Conservation (phyloP, 2,888 invertebrate genomes). For the Idaea dimidiata region DNA sequence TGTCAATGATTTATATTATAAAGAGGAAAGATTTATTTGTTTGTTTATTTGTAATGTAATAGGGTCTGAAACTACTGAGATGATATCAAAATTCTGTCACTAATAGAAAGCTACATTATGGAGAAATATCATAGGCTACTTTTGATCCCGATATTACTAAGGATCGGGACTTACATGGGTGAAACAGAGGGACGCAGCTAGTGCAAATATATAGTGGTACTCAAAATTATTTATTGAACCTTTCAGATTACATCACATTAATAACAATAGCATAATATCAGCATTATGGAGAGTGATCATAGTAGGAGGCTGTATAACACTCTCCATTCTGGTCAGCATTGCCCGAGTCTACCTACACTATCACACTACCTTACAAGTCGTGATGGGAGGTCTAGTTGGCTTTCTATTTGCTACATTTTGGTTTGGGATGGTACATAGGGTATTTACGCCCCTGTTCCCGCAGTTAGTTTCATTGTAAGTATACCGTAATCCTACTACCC, state of each 20-base stretch:
- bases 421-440: conserved; percentile 89
- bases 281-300: conserved; percentile 86
- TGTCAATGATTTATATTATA: too few relatives aligned
- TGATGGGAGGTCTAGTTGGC: conserved; percentile 89
- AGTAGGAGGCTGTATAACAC: conserved; percentile 80
- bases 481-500: conserved; percentile 18
- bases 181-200: too few relatives aligned
- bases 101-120: too few relatives aligned
- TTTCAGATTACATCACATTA: conserved; percentile 90
- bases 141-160: too few relatives aligned
- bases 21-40: too few relatives aligned
- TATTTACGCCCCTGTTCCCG: conserved; percentile 92
- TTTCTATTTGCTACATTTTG: conserved; percentile 87
- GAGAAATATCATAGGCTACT: too few relatives aligned
- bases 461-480: conserved; percentile 92
- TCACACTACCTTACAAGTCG: conserved; percentile 90
- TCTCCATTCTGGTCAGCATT: conserved; percentile 83
- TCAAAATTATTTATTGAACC: not conserved
- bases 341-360: conserved; percentile 92
- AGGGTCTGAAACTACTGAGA: too few relatives aligned
- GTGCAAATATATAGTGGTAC: not conserved
- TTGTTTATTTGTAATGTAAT: too few relatives aligned
- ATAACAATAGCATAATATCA: conserved; percentile 88
- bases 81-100: too few relatives aligned
- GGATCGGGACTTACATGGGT: too few relatives aligned